phyloP scores from a whole-genome alignment of 1,140 invertebrate species.

The Heterodera schachtii region DNA sequence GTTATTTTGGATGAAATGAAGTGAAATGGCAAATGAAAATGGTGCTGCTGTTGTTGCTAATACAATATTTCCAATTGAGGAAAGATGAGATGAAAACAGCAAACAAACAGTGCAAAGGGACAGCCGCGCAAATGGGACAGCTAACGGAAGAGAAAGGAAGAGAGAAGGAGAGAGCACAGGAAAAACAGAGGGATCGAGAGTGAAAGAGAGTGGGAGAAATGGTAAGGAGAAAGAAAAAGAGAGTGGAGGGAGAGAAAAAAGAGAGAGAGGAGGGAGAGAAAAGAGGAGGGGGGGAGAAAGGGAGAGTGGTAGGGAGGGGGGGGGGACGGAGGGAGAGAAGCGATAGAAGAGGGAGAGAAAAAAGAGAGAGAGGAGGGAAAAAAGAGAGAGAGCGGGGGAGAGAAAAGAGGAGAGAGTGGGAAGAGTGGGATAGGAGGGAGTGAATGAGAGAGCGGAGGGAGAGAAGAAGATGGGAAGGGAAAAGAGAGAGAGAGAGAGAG shows the following conservation, averaged over 20 bases:
- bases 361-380: too few species aligned
- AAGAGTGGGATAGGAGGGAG: neutral
- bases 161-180: neutral
- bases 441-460: neutral
- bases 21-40: neutral
- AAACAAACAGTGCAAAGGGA: neutral
- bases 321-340: neutral
- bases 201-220: neutral
- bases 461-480: neutral
- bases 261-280: neutral
- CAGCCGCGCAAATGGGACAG: neutral
- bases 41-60: neutral
- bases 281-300: neutral
- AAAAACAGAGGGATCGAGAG: neutral
- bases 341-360: neutral
- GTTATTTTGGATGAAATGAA: neutral
- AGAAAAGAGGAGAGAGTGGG: neutral
- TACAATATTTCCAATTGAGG: neutral
- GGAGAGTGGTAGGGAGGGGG: neutral
- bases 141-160: neutral
- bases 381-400: neutral
- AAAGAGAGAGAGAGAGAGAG: neutral
- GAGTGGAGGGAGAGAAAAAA: neutral
- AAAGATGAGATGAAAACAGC: neutral
- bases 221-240: neutral